Conservation (phyloP, 1,140 invertebrate species). For the Micrasema minimum region DNA sequence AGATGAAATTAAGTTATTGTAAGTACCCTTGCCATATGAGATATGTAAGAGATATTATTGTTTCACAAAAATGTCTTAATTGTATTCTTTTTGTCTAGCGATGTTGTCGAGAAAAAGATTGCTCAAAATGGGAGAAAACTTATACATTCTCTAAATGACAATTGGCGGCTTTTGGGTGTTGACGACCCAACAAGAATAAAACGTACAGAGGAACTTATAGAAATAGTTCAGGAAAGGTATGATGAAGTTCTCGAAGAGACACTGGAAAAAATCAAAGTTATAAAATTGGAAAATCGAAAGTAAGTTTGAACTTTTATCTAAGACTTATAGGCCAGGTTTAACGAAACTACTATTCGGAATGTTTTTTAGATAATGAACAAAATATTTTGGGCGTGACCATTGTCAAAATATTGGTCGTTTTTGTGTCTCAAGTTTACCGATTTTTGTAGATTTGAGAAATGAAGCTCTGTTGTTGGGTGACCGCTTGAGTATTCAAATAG, state of each 20-base stretch:
- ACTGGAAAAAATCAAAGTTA: conserved; percentile 41
- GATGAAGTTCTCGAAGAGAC: conserved; percentile 50
- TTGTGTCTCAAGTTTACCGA: too few relatives aligned
- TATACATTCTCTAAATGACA: conserved; percentile 47
- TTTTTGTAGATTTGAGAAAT: conserved; percentile 42
- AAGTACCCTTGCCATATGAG: conserved; percentile 15
- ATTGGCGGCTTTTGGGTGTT: conserved; percentile 49
- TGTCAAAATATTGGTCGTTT: too few relatives aligned
- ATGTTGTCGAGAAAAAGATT: conserved; percentile 40
- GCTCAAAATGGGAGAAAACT: conserved; percentile 44
- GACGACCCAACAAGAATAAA: conserved; percentile 37
- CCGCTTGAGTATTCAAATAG: conserved; percentile 32
- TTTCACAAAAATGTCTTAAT: conserved; percentile 2
- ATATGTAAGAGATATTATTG: conserved; percentile 16
- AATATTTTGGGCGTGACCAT: too few relatives aligned
- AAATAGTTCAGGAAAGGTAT: conserved; percentile 50
- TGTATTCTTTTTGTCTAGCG: conserved; percentile 24
- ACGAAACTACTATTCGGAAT: too few relatives aligned
- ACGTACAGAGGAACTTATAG: conserved; percentile 38
- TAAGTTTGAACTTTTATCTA: conserved; percentile 27
- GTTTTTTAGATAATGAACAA: too few relatives aligned
- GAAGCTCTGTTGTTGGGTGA: conserved; percentile 36
- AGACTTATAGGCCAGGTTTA: too few relatives aligned
- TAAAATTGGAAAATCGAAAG: conserved; percentile 46
- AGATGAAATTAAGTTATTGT: conserved; percentile 37